Evolutionary conservation across 2,797 vertebrate species (phyloP), one percentile per base, ranked within the genome.

Genomic region (Enteromius paludinosus): DNA sequence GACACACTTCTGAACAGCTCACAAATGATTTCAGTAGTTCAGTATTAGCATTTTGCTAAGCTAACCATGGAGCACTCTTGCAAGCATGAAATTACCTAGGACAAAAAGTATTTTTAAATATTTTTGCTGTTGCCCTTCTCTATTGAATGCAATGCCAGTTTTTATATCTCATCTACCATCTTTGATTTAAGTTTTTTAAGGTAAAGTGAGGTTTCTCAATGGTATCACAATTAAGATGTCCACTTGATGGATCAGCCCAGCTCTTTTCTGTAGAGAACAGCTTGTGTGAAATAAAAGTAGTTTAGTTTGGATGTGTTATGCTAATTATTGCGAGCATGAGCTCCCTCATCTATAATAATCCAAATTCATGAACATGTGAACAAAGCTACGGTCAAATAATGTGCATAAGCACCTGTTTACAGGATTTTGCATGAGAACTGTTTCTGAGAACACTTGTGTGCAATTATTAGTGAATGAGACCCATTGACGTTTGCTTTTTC

Each of bases 401-500:
- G 56, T 18, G 23, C 41, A 20, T 61, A 76, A 1, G 5, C 23
- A 30, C 38, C 23, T 8, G 35, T 62, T 61, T 61, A 35, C 28
- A 75, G n/a, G 35, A 23, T 62, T 62, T 18, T 76, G 7, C 35
- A 43, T 62, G 52, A 41, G 8, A 1, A 6, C 25, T 12, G 9
- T 30, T 71, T 49, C 25, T 71, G 43, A 76, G 74, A 76, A 45
- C 38, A 77, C 74, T 62, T 56, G 33, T 56, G 5, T 0, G 0
- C 38, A 7, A 14, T 74, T 74, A 56, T 74, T 56, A 25, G 20
- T 56, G 38, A 77, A 62, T 62, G 56, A 78, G 43, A 78, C 75
- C 25, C 61, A 64, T 15, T 78, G 75, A 30, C 17, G 28, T 56
- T 38, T 30, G 47, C 45, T 28, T 28, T 6, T 76, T 61, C 83